A percentile compares a stretch with the other conserved stretches of the same genome.
Evolutionary conservation across 2,888 invertebrate species (phyloP).

Genomic region (Stenodera caucasica): DNA sequence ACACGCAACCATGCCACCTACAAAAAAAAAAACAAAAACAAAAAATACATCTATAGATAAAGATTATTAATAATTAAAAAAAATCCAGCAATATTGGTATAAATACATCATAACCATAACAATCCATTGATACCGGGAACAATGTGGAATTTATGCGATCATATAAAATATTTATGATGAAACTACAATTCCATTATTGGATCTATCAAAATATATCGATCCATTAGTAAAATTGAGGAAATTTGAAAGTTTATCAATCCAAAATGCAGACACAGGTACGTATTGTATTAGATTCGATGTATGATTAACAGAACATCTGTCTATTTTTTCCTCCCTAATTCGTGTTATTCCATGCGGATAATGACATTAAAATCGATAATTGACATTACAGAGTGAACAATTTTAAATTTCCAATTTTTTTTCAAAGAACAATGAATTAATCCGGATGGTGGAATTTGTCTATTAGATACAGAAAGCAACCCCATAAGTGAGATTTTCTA

Average conservation of each 20-base stretch:
- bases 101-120: background rate
- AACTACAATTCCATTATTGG: background rate
- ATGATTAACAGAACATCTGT: background rate
- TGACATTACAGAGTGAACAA: background rate
- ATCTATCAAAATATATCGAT: background rate
- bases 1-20: slow-evolving; percentile 89
- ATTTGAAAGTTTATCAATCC: no score
- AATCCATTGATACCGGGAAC: background rate
- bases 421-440: background rate
- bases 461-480: no score
- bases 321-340: background rate
- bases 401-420: background rate
- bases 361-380: slow-evolving; percentile 9
- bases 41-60: background rate
- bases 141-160: background rate
- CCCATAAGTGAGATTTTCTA: no score
- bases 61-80: no score
- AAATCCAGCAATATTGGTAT: background rate
- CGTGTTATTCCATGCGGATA: slow-evolving; percentile 8
- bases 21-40: slow-evolving; percentile 34
- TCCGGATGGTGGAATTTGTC: background rate
- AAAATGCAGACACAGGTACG: no score
- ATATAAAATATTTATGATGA: slow-evolving; percentile 6
- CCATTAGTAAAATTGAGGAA: no score
- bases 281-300: background rate